Conservation (phyloP, 2,888 invertebrate genomes). For the Amiota mariae region DNA sequence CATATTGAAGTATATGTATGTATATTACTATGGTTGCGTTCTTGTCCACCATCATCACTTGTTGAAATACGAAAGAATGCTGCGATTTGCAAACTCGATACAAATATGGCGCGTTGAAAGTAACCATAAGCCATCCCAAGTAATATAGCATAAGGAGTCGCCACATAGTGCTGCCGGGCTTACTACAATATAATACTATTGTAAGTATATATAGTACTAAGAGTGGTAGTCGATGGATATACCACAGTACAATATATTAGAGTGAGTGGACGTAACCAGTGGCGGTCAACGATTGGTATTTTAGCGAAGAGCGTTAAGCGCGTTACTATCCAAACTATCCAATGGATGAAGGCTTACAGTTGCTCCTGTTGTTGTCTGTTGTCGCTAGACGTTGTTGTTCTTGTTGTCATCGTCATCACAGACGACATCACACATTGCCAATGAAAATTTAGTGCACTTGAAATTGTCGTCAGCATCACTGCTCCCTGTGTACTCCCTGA, state of each 20-base stretch:
- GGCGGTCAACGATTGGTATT: constrained; percentile 31
- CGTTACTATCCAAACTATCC: constrained; percentile 32
- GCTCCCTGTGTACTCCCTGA: constrained; percentile 3
- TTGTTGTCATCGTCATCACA: constrained; percentile 61
- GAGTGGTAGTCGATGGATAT: too few species aligned
- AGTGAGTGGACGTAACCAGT: constrained; percentile 55
- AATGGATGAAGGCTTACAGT: constrained; percentile 50
- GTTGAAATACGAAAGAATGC: constrained; percentile 48
- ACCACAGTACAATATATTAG: too few species aligned
- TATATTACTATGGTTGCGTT: too few species aligned
- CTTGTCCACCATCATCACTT: too few species aligned
- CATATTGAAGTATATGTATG: too few species aligned
- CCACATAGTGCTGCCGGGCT: too few species aligned
- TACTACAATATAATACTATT: too few species aligned
- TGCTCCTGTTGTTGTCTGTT: constrained; percentile 59
- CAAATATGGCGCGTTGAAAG: constrained; percentile 46
- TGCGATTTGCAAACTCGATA: constrained; percentile 43
- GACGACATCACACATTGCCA: constrained; percentile 70
- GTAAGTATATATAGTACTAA: too few species aligned
- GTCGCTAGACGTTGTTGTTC: constrained; percentile 44
- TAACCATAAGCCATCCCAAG: constrained; percentile 1
- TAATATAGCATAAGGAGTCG: too few species aligned
- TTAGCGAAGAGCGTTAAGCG: constrained; percentile 50
- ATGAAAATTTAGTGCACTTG: constrained; percentile 62
- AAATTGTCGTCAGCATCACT: constrained; percentile 33